phyloP scores from a whole-genome alignment of 2,113 vertebrate genomes.

The Colossoma macropomum region DNA sequence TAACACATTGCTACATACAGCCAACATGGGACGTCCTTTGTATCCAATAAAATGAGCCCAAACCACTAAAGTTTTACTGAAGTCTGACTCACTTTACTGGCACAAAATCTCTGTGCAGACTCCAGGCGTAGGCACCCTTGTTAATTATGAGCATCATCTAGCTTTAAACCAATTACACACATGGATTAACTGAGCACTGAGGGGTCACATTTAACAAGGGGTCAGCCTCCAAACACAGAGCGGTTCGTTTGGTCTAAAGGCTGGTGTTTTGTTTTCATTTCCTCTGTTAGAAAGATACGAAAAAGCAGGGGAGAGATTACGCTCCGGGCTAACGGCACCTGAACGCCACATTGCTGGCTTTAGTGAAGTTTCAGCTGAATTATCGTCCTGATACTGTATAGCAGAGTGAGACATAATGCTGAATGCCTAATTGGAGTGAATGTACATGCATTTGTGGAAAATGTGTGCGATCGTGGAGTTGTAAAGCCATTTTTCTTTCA shows the following conservation, averaged over 20 bases:
- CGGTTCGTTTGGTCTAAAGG: slow-evolving; percentile 46
- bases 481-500: background rate
- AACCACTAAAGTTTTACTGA: slow-evolving; percentile 29
- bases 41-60: slow-evolving; percentile 26
- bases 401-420: background rate
- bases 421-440: background rate
- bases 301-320: slow-evolving; percentile 22
- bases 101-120: slow-evolving; percentile 52
- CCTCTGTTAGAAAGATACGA: slow-evolving; percentile 35
- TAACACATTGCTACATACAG: background rate
- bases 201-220: slow-evolving; percentile 69
- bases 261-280: slow-evolving; percentile 54
- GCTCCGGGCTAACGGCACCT: background rate
- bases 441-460: background rate
- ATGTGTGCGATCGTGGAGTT: background rate
- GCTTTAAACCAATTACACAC: slow-evolving; percentile 75
- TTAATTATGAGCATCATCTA: slow-evolving; percentile 66
- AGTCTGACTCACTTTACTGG: slow-evolving; percentile 63
- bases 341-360: background rate
- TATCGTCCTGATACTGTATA: background rate
- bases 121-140: slow-evolving; percentile 59
- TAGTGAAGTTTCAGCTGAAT: background rate
- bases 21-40: slow-evolving; percentile 3
- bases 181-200: slow-evolving; percentile 68
- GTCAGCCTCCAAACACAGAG: slow-evolving; percentile 60